phyloP scores from a whole-genome alignment of 2,888 invertebrate species.

The Apeira syringaria region DNA sequence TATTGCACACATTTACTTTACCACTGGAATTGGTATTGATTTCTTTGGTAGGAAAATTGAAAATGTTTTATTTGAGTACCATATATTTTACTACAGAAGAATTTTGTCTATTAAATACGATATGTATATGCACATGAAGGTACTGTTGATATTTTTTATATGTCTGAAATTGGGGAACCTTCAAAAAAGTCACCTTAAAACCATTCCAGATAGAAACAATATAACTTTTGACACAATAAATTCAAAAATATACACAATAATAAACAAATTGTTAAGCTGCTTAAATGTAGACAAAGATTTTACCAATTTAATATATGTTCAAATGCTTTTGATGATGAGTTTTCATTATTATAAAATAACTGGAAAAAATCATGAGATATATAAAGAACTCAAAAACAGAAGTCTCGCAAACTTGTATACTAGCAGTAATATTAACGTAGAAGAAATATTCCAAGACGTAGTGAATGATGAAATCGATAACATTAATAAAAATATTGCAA shows the following conservation, averaged over 20 bases:
- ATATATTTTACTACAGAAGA: slow-evolving; percentile 4
- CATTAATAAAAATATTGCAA: slow-evolving; percentile 1
- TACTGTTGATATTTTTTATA: slow-evolving; percentile 12
- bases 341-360: slow-evolving; percentile 38
- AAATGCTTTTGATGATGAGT: slow-evolving; percentile 39
- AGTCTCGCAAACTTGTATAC: slow-evolving; percentile 14
- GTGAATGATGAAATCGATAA: slow-evolving; percentile 23
- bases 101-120: neutral
- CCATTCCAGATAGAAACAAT: slow-evolving; percentile 23
- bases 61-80: neutral
- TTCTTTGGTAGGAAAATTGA: neutral
- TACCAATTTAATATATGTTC: slow-evolving; percentile 25
- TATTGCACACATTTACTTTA: neutral
- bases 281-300: slow-evolving; percentile 37
- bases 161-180: slow-evolving; percentile 22
- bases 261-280: slow-evolving; percentile 41
- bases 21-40: no score
- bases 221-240: slow-evolving; percentile 36
- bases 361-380: slow-evolving; percentile 34
- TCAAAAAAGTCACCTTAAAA: slow-evolving; percentile 14
- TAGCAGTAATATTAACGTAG: slow-evolving; percentile 21
- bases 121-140: slow-evolving; percentile 14
- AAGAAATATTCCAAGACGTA: slow-evolving; percentile 28
- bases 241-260: slow-evolving; percentile 32
- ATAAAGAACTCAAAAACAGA: slow-evolving; percentile 29